Evolutionary conservation across 2,797 vertebrate species (phyloP), one percentile per base, ranked within the genome.

Genomic region (Scomberomorus guttatus): DNA sequence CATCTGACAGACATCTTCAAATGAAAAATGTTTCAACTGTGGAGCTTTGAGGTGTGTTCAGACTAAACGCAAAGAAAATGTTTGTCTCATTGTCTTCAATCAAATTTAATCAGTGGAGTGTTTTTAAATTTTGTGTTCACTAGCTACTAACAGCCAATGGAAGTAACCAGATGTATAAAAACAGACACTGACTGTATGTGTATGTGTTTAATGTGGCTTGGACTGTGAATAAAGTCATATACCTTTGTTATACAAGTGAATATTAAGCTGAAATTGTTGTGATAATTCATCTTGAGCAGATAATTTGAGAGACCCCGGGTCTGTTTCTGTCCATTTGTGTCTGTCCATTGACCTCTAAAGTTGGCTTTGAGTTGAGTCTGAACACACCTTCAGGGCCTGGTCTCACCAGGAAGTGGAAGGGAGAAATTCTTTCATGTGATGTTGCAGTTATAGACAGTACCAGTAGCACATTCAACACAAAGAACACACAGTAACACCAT

Each of bases 11-110:
- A 50, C 17, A 4, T 22, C n/a, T 12, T 27, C 15, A n/a, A 15
- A 34, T 18, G 7, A 58, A 3, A 62, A 61, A 57, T 37, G 20
- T 39, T 24, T 56, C 25, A 24, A 22, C 34, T 18, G 2, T 4
- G n/a, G 13, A 42, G 59, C n/a, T 27, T 27, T n/a, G 12, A 46
- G 34, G 13, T 65, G 48, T 72, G 25, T 59, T 64, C 29, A 57
- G 27, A 65, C 42, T 12, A 7, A 57, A 29, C 12, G 29, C 0
- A 1, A 29, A 56, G 24, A 2, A 4, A 22, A 34, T 52, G 10
- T 29, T 29, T 29, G 27, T 32, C 15, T 51, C 4, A 24, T 61
- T 55, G 29, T 14, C 2, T 6, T 44, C 10, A 14, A 9, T 18
- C 25, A 0, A 10, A 8, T 25, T 25, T 39, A 10, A 24, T 7